These are phyloP conservation scores for Ceraclea dissimilis DNA, from an alignment of 2,888 invertebrate genomes.

Conservation along the genomic window DNA sequence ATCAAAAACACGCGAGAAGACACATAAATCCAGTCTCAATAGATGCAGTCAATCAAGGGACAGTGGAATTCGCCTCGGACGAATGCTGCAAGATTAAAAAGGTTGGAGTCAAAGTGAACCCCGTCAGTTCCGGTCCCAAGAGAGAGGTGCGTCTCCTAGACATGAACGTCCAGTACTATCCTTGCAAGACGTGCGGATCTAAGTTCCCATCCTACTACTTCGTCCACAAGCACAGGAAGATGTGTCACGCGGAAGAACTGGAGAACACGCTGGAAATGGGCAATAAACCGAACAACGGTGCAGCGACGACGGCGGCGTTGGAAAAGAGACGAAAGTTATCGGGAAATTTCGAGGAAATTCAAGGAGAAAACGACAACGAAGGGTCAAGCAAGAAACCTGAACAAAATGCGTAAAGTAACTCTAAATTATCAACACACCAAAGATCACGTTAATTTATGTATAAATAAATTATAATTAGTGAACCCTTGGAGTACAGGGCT, in stretches of 20 bases:
- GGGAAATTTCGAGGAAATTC: not conserved
- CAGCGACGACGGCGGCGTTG: not conserved
- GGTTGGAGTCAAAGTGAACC: constrained; percentile 27
- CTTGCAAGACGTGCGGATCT: constrained; percentile 86
- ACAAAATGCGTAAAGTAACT: not conserved
- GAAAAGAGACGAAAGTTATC: constrained; percentile 7
- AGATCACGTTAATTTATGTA: no score
- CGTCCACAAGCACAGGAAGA: constrained; percentile 84
- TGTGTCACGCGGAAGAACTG: constrained; percentile 66
- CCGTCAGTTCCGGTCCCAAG: constrained; percentile 33
- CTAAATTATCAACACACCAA: no score
- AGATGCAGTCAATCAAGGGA: constrained; percentile 21
- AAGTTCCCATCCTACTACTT: constrained; percentile 92
- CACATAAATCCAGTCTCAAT: constrained; percentile 25
- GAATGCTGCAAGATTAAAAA: constrained; percentile 9
- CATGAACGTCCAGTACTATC: constrained; percentile 83
- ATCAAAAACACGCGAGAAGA: constrained; percentile 65
- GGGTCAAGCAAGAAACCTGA: constrained; percentile 10
- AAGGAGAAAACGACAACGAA: constrained; percentile 5
- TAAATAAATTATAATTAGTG: no score
- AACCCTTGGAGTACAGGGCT: no score
- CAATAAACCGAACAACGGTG: constrained; percentile 5
- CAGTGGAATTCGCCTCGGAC: constrained; percentile 13
- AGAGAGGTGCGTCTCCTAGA: constrained; percentile 60
- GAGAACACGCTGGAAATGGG: constrained; percentile 27